Percentiles rank a stretch among this genome's conserved stretches.
Evolutionary conservation across 1,140 invertebrate genomes (phyloP).

Genomic region (Euborellia annulipes): DNA sequence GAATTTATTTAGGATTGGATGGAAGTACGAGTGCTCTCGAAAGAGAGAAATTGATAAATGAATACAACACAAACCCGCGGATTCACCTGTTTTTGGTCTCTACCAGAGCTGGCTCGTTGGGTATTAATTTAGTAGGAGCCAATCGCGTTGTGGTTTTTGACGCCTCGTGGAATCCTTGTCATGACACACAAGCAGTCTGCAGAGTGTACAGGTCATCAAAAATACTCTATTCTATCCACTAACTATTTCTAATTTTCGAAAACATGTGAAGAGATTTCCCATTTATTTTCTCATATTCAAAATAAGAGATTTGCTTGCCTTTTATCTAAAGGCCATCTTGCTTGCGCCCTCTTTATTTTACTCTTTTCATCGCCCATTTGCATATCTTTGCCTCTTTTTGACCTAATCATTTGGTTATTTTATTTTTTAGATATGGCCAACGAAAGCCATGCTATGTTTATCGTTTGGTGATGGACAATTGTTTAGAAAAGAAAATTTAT

Average conservation of each 20-base stretch:
- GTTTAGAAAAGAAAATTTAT: slow-evolving; percentile 94
- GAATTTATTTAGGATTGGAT: slow-evolving; percentile 53
- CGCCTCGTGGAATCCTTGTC: slow-evolving; percentile 99
- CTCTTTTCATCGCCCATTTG: not conserved
- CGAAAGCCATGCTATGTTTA: slow-evolving; percentile 90
- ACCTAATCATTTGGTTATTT: slow-evolving; percentile 7
- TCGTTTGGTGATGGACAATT: slow-evolving; percentile 90
- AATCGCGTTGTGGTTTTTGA: slow-evolving; percentile 96
- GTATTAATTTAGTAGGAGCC: slow-evolving; percentile 94
- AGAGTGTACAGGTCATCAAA: slow-evolving; percentile 70
- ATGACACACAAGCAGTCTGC: slow-evolving; percentile 97
- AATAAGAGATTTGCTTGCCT: too few species aligned
- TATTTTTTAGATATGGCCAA: slow-evolving; percentile 64
- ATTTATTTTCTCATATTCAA: too few species aligned
- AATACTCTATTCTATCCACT: too few species aligned
- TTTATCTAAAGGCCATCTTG: too few species aligned
- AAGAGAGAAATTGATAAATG: slow-evolving; percentile 89
- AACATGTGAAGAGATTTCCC: too few species aligned
- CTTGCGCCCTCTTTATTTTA: too few species aligned
- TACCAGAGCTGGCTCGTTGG: slow-evolving; percentile 89
- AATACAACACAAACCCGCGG: slow-evolving; percentile 86
- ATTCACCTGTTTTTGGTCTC: slow-evolving; percentile 91
- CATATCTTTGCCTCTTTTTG: not conserved
- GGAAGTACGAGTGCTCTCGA: slow-evolving; percentile 88
- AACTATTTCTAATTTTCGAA: too few species aligned